These are phyloP conservation scores for Hippoglossus stenolepis DNA, from an alignment of 2,113 vertebrate species.

Conservation along the genomic window DNA sequence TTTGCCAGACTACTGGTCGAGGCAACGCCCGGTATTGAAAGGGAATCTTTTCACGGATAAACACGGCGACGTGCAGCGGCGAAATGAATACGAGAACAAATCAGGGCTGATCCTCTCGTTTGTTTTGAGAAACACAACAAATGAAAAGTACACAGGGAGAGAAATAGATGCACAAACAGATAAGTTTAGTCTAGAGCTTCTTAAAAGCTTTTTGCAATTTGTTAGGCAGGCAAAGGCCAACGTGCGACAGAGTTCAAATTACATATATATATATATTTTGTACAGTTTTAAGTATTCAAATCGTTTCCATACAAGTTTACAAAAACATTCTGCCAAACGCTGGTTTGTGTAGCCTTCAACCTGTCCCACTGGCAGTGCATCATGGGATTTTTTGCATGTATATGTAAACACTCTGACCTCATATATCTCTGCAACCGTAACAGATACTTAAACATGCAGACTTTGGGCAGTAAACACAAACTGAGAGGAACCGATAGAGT, in stretches of 20 bases:
- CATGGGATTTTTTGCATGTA: constrained; percentile 28
- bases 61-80: not conserved
- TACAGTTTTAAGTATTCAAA: constrained; percentile 1
- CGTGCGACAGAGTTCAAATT: constrained; percentile 3
- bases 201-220: not conserved
- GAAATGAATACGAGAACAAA: constrained; percentile 23
- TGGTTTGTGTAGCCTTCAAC: constrained; percentile 1
- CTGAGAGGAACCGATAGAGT: constrained; percentile 45
- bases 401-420: constrained; percentile 31
- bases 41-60: constrained; percentile 53
- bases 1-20: constrained; percentile 27
- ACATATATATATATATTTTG: not conserved
- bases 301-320: not conserved
- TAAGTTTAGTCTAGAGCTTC: not conserved
- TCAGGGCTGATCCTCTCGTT: constrained; percentile 20
- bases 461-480: constrained; percentile 42
- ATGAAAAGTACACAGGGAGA: not conserved
- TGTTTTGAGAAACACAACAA: constrained; percentile 27
- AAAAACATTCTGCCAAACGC: not conserved
- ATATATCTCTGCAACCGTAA: constrained; percentile 24
- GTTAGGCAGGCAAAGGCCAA: not conserved
- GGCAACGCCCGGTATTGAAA: not conserved
- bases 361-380: not conserved
- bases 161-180: constrained; percentile 20
- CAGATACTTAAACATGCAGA: constrained; percentile 37